phyloP scores from a whole-genome alignment of 2,797 vertebrate genomes.

The Synaphobranchus kaupii region DNA sequence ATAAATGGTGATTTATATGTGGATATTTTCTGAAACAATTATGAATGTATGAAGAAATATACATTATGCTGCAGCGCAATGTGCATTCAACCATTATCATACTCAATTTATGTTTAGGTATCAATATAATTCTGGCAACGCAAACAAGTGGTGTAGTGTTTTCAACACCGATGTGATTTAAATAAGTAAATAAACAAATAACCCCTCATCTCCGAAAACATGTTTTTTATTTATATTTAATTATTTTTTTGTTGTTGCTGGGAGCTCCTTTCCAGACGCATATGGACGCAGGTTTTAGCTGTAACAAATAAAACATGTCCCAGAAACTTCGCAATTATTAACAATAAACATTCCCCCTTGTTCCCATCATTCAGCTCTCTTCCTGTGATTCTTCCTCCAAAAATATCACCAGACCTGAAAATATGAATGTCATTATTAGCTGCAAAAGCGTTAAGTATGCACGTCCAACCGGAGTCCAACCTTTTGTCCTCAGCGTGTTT shows the following conservation, averaged over 20 bases:
- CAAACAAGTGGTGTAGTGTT: neutral
- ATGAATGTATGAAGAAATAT: neutral
- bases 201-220: too few species aligned
- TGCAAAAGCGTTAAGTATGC: neutral
- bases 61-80: neutral
- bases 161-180: neutral
- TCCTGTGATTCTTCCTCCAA: slow-evolving; percentile 30
- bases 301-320: neutral
- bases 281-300: neutral
- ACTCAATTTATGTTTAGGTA: neutral
- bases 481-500: slow-evolving; percentile 19
- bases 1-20: neutral
- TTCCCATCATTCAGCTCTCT: slow-evolving; percentile 18
- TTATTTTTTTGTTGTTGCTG: neutral
- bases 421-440: slow-evolving; percentile 1
- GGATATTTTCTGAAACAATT: neutral
- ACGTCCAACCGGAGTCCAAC: slow-evolving; percentile 2
- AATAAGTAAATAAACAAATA: neutral
- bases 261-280: neutral
- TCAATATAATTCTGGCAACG: neutral
- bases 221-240: too few species aligned
- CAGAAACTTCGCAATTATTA: neutral
- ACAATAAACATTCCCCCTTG: neutral
- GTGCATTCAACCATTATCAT: neutral
- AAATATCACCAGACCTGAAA: neutral